Evolutionary conservation across 2,113 vertebrate species (phyloP).

Genomic region (Phalacrocorax aristotelis): DNA sequence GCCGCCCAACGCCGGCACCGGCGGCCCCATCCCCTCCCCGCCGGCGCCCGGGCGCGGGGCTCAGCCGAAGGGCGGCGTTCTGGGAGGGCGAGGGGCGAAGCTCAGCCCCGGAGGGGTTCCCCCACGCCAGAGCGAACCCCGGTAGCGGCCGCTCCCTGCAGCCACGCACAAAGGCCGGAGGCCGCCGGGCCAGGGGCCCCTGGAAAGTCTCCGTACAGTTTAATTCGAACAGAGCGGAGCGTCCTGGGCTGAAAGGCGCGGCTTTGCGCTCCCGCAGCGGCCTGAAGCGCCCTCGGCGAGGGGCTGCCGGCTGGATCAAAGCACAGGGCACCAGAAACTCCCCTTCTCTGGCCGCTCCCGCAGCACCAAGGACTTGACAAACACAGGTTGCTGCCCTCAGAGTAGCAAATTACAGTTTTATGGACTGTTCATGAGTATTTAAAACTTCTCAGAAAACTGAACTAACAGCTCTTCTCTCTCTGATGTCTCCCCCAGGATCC

Average conservation of each 20-base stretch:
- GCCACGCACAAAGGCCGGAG: not conserved
- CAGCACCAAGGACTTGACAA: not conserved
- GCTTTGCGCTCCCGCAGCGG: not conserved
- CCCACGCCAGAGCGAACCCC: not conserved
- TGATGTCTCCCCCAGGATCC: not conserved
- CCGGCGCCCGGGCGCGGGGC: too few relatives aligned
- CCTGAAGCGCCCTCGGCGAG: not conserved
- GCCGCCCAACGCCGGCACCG: too few relatives aligned
- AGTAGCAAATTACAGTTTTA: not conserved
- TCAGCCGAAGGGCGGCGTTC: too few relatives aligned
- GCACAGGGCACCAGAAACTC: not conserved
- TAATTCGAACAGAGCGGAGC: not conserved
- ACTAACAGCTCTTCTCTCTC: not conserved
- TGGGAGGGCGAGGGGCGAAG: not conserved
- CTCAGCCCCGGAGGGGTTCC: not conserved
- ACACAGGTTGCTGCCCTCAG: not conserved
- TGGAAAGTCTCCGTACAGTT: not conserved
- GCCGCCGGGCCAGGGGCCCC: not conserved
- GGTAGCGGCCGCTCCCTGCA: not conserved
- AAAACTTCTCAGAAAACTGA: not conserved
- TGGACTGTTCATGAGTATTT: not conserved
- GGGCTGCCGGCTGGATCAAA: not conserved
- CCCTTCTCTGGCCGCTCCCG: not conserved
- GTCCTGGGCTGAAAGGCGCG: not conserved
- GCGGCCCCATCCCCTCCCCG: not conserved